These are phyloP conservation scores for Pocillopora grandis DNA, from an alignment of 92 coral and sea anemone genomes.

Conservation along the genomic window DNA sequence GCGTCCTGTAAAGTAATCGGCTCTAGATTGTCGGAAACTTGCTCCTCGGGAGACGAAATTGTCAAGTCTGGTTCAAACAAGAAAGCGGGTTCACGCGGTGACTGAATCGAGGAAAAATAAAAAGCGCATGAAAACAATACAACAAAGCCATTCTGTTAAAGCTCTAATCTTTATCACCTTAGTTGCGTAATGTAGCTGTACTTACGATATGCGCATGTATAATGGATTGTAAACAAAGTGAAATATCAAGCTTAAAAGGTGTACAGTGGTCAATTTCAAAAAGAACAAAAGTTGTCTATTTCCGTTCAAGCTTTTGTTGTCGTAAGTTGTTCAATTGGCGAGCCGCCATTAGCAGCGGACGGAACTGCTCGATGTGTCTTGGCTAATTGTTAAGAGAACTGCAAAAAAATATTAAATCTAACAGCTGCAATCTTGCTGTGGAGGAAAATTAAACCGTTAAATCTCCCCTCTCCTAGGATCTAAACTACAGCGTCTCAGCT, in stretches of 20 bases:
- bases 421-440: background rate
- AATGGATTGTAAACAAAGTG: background rate
- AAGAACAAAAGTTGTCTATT: background rate
- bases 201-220: constrained; percentile 1
- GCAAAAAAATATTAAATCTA: background rate
- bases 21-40: constrained; percentile 32
- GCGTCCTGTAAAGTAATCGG: constrained; percentile 86
- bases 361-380: background rate
- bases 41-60: constrained; percentile 22
- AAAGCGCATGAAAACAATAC: background rate
- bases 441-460: background rate
- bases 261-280: background rate
- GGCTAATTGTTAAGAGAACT: background rate
- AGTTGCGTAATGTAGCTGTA: background rate
- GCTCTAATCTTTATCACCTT: background rate
- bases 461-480: background rate
- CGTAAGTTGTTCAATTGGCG: background rate
- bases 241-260: background rate
- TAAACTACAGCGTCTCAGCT: background rate
- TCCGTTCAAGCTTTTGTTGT: background rate
- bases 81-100: constrained; percentile 66
- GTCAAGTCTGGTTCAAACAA: constrained; percentile 56
- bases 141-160: too few relatives aligned
- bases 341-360: background rate
- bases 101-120: constrained; percentile 36